These are phyloP conservation scores for Drosophila setosimentum DNA, from an alignment of 2,888 invertebrate genomes.

Conservation along the genomic window DNA sequence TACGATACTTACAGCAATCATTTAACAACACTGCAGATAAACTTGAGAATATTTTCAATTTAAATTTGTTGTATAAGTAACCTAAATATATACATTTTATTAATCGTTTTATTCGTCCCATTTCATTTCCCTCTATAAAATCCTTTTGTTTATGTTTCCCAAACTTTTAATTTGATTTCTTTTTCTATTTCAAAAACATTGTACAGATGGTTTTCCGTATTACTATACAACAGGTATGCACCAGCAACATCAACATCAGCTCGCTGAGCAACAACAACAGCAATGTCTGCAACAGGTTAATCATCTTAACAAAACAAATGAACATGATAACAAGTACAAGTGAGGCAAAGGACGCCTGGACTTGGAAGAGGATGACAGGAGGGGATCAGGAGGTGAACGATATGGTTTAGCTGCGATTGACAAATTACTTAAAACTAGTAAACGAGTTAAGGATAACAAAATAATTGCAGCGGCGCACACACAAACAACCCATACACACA, in stretches of 20 bases:
- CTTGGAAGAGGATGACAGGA: constrained; percentile 33
- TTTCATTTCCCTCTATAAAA: background rate
- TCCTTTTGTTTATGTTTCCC: background rate
- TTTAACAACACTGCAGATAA: background rate
- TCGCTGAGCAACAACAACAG: constrained; percentile 47
- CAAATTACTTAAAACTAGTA: constrained; percentile 60
- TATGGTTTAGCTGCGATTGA: constrained; percentile 45
- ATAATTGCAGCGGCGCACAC: constrained; percentile 46
- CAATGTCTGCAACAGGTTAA: constrained; percentile 48
- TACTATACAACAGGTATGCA: constrained; percentile 71
- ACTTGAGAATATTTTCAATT: background rate
- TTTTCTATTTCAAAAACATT: constrained; percentile 70
- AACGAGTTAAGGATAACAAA: constrained; percentile 39
- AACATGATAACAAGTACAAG: constrained; percentile 58
- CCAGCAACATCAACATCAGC: constrained; percentile 58
- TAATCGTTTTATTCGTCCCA: background rate
- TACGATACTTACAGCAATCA: background rate
- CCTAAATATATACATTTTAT: background rate
- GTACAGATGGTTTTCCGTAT: constrained; percentile 79
- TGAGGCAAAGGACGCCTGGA: constrained; percentile 27
- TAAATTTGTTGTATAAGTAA: background rate
- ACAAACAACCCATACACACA: constrained; percentile 30
- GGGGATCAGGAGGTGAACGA: constrained; percentile 21
- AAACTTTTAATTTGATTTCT: constrained; percentile 36
- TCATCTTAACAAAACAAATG: constrained; percentile 46